A percentile compares a stretch with the other conserved stretches of the same genome.
These are phyloP conservation scores for Heliconius hewitsoni DNA, from an alignment of 1,140 invertebrate genomes.

Conservation along the genomic window DNA sequence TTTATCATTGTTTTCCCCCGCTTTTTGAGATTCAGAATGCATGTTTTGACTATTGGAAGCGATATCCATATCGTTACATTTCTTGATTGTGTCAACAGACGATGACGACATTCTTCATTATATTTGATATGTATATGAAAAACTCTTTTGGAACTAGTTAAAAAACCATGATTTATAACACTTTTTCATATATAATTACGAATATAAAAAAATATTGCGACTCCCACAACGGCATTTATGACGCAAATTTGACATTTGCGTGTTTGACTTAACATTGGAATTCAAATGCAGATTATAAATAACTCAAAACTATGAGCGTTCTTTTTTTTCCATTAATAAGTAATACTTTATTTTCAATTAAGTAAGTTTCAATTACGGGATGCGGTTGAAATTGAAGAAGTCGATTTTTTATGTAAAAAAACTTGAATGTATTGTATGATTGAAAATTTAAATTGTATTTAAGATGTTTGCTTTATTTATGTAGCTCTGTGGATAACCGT, in stretches of 20 bases:
- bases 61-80: conserved; percentile 46
- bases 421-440: too few species aligned
- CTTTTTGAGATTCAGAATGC: conserved; percentile 70
- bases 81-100: conserved; percentile 40
- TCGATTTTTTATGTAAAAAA: too few species aligned
- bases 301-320: too few species aligned
- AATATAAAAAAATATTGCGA: conserved; percentile 13
- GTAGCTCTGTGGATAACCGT: not conserved
- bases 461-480: too few species aligned
- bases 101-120: conserved; percentile 43
- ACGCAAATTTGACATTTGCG: conserved; percentile 16
- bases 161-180: conserved; percentile 4
- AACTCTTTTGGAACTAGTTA: conserved; percentile 20
- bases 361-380: too few species aligned
- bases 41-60: conserved; percentile 47
- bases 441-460: too few species aligned
- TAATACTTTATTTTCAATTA: too few species aligned
- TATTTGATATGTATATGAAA: conserved; percentile 8
- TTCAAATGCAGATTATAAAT: not conserved
- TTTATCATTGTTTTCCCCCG: conserved; percentile 63
- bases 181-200: conserved; percentile 2
- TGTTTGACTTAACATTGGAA: not conserved
- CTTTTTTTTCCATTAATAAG: too few species aligned
- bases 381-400: too few species aligned
- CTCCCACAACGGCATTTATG: not conserved